Evolutionary conservation across 2,888 invertebrate species (phyloP).

Genomic region (Tipula helvola): DNA sequence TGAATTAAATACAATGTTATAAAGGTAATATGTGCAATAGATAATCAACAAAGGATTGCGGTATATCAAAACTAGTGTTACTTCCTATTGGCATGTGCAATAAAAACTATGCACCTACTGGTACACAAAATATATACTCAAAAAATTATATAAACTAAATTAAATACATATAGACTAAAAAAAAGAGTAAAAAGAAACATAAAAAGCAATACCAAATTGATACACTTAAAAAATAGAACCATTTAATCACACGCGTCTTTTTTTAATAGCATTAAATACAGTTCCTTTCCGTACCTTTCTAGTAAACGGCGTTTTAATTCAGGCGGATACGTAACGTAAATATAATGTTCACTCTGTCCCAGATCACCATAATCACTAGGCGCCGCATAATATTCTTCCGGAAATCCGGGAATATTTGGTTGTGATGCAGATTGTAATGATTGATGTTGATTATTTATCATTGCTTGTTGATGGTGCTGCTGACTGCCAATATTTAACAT

Average conservation of each 20-base stretch:
- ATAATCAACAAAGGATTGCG: background rate
- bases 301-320: slow-evolving; percentile 71
- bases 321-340: slow-evolving; percentile 79
- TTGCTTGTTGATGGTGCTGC: slow-evolving; percentile 21
- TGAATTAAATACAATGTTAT: too few species aligned
- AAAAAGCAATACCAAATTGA: background rate
- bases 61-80: background rate
- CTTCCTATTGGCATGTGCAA: too few species aligned
- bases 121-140: background rate
- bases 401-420: slow-evolving; percentile 19
- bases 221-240: background rate
- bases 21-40: background rate
- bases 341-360: slow-evolving; percentile 63
- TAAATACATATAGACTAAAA: background rate
- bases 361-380: slow-evolving; percentile 36
- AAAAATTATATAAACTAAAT: background rate
- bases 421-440: slow-evolving; percentile 19
- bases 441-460: slow-evolving; percentile 19
- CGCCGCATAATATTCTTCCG: slow-evolving; percentile 33
- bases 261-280: slow-evolving; percentile 11
- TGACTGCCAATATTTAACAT: background rate
- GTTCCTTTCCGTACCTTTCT: slow-evolving; percentile 49
- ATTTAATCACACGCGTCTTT: background rate
- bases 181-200: background rate
- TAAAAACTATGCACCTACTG: background rate